These are phyloP conservation scores for Lasiurus cinereus DNA, from an alignment of 2,113 vertebrate genomes.

Conservation along the genomic window DNA sequence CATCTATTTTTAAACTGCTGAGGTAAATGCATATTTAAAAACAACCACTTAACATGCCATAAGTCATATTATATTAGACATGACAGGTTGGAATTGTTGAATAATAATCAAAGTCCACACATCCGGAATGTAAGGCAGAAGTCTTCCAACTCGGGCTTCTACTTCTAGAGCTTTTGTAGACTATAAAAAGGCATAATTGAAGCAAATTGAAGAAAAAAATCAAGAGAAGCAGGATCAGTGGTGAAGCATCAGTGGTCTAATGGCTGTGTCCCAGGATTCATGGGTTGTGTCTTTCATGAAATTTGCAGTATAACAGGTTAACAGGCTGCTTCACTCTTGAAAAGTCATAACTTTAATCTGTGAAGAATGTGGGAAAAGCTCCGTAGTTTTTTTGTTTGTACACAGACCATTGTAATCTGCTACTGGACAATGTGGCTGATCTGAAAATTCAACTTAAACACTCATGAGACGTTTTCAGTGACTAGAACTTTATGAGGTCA, in stretches of 20 bases:
- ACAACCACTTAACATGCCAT: neutral
- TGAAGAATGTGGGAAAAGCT: neutral
- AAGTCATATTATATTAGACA: neutral
- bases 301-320: neutral
- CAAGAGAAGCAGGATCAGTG: neutral
- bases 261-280: neutral
- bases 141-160: neutral
- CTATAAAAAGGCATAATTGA: neutral
- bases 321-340: neutral
- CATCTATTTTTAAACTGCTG: neutral
- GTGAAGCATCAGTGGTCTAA: neutral
- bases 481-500: neutral
- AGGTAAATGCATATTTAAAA: constrained; percentile 48
- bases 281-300: constrained; percentile 8
- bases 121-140: neutral
- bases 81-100: neutral
- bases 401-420: neutral
- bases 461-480: neutral
- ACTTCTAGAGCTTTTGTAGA: neutral
- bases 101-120: neutral
- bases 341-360: neutral
- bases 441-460: constrained; percentile 39
- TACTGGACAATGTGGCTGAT: neutral
- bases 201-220: neutral
- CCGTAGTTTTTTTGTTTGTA: neutral